Base-by-base conservation (phyloP, 2,113 vertebrate species). In the Hypomesus transpacificus region DNA sequence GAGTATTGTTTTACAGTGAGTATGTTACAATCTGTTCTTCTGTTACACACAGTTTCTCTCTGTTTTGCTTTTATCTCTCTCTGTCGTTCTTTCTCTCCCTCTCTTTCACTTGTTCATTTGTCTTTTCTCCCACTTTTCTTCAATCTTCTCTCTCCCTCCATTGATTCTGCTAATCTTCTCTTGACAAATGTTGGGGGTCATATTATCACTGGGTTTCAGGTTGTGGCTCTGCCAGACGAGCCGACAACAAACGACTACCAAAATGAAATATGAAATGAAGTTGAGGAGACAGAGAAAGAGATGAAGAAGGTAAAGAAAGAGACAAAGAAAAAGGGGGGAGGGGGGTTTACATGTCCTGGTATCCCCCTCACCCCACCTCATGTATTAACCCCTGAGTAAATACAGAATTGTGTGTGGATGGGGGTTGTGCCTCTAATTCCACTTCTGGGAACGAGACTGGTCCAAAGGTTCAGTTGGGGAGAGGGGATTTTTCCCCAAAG, bases 381-480 rank as follows among this genome's bases (percentile, higher is more conserved):
- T 87, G 78, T 73, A 91, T 91, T 92, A 91, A 91, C 89, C 89
- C 87, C 83, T 87, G 86, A 86, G 85, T 89, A 90, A 92, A 92
- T 87, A 92, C 83, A 77, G 39, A 46, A 46, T 46, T 9, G 5
- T 46, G 39, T 46, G 39, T 9, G 59, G 50, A 4, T 17, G 31
- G 54, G 31, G 73, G 70, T 75, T 74, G 51, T 16, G 61, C 52
- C 69, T 75, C 68, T 76, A 69, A 68, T 63, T 39, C 73, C 53
- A 59, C 50, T 76, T 83, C 73, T 82, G 61, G 68, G 75, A 82
- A 71, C 75, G 24, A 61, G 51, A 86, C 80, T 71, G 63, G 65
- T 78, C 72, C 65, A 80, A 60, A 74, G 77, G 73, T 77, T 51
- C 13, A 34, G 28, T 14, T 7, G 14, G 63, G 63, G 52, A 54